phyloP scores from a whole-genome alignment of 2,888 invertebrate species.

The Zootermopsis nevadensis region DNA sequence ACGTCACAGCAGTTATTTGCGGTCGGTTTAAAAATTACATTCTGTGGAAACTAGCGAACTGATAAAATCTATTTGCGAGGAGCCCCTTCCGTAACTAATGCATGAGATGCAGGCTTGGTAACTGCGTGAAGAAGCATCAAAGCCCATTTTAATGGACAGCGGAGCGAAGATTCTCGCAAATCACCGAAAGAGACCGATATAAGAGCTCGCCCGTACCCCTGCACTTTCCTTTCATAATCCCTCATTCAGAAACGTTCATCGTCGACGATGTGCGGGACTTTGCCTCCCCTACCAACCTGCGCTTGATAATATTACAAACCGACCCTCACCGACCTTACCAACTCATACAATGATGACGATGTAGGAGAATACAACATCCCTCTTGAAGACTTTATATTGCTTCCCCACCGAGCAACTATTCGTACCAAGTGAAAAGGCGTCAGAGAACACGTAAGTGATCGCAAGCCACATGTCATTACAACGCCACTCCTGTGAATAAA shows the following conservation, averaged over 20 bases:
- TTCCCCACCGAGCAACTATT: not conserved
- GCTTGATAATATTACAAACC: not conserved
- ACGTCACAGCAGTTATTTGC: not conserved
- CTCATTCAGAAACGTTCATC: conserved; percentile 26
- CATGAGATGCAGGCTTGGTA: not conserved
- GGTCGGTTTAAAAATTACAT: not conserved
- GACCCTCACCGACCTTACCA: not conserved
- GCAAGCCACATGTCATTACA: not conserved
- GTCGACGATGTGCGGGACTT: not conserved
- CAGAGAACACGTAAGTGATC: not conserved
- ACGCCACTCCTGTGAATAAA: too few relatives aligned
- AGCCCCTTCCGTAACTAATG: not conserved
- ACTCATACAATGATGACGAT: not conserved
- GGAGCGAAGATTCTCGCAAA: not conserved
- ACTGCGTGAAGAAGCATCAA: not conserved
- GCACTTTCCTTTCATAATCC: not conserved
- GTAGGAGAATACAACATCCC: not conserved
- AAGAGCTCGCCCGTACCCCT: not conserved
- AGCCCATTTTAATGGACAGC: conserved; percentile 2
- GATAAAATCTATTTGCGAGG: not conserved
- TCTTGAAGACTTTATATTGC: conserved; percentile 18
- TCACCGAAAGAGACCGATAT: conserved; percentile 2
- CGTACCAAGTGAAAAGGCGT: conserved; percentile 13
- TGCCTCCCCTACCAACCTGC: not conserved
- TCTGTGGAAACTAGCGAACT: not conserved